These are phyloP conservation scores for Dasypogon diadema DNA, from an alignment of 2,888 invertebrate species.

Conservation along the genomic window DNA sequence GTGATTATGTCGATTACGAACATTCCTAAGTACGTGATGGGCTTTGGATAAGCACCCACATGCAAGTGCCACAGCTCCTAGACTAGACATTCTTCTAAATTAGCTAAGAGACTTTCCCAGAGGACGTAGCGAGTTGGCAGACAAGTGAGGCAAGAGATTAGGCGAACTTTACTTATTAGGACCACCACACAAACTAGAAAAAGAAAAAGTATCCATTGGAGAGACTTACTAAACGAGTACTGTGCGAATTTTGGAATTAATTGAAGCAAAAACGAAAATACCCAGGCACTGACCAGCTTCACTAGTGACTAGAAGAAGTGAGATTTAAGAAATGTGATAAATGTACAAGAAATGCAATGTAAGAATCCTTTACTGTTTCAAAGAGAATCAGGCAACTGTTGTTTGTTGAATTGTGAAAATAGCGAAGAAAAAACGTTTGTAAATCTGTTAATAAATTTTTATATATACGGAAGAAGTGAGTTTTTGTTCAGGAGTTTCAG, in stretches of 20 bases:
- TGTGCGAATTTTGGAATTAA: neutral
- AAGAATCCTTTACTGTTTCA: slow-evolving; percentile 21
- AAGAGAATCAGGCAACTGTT: slow-evolving; percentile 17
- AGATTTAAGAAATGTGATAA: slow-evolving; percentile 42
- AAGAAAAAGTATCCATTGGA: no score
- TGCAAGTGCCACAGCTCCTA: neutral
- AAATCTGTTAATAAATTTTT: slow-evolving; percentile 29
- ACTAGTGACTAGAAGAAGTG: neutral
- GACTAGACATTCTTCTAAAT: neutral
- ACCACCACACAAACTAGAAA: no score
- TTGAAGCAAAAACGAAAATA: no score
- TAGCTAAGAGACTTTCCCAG: neutral
- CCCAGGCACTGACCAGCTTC: neutral
- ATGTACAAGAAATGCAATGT: slow-evolving; percentile 42
- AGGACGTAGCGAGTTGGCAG: neutral
- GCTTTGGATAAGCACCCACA: slow-evolving; percentile 74
- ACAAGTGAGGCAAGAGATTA: no score
- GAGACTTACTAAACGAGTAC: neutral
- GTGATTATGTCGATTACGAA: slow-evolving; percentile 88
- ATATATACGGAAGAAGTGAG: no score
- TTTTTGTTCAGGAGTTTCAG: no score
- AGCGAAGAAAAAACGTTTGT: neutral
- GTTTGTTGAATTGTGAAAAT: slow-evolving; percentile 29
- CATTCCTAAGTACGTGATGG: slow-evolving; percentile 88
- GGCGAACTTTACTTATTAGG: no score